Percentiles rank a stretch among this genome's conserved stretches.
Evolutionary conservation across 2,797 vertebrate species (phyloP).

Genomic region (Microctenopoma stevenorrisi): DNA sequence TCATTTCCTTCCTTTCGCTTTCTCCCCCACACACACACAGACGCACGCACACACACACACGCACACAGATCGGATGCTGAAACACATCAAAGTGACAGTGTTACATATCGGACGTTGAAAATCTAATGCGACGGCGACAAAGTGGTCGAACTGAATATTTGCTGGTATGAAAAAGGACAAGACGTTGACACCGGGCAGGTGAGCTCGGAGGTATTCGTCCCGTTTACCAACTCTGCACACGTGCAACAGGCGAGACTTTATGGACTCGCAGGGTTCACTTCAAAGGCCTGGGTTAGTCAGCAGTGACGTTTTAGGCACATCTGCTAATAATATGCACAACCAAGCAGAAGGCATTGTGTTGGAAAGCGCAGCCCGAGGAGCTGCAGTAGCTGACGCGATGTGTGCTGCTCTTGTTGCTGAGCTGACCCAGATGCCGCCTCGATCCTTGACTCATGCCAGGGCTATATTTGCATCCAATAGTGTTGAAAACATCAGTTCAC

Average conservation of each 20-base stretch:
- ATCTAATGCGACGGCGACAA: background rate
- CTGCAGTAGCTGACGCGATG: constrained; percentile 43
- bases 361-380: constrained; percentile 49
- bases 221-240: background rate
- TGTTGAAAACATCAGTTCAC: constrained; percentile 2
- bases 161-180: background rate
- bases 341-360: constrained; percentile 51
- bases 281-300: constrained; percentile 24
- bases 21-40: background rate
- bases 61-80: constrained; percentile 1
- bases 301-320: constrained; percentile 32
- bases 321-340: constrained; percentile 50
- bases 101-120: background rate
- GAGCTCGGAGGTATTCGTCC: background rate
- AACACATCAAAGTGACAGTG: constrained; percentile 8
- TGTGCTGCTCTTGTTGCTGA: constrained; percentile 33
- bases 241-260: background rate
- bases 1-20: background rate
- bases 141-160: background rate
- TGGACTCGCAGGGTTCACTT: constrained; percentile 11
- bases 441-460: constrained; percentile 16
- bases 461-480: constrained; percentile 6
- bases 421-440: constrained; percentile 51
- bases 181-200: constrained; percentile 7
- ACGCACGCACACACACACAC: background rate